phyloP scores from a whole-genome alignment of 2,113 vertebrate genomes.

The Phoxinus phoxinus region DNA sequence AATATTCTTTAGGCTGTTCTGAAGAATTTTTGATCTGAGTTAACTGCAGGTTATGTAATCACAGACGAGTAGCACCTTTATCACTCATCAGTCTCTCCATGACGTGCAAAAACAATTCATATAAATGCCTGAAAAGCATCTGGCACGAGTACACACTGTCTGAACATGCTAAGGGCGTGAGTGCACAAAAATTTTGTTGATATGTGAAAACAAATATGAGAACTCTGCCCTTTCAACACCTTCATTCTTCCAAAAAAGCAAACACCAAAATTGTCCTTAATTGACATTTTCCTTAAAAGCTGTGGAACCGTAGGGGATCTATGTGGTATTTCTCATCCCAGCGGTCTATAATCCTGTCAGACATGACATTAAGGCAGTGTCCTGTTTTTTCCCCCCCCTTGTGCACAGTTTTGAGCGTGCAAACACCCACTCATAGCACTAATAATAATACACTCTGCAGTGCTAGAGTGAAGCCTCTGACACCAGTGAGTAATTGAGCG shows the following conservation, averaged over 20 bases:
- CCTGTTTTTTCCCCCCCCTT: constrained; percentile 22
- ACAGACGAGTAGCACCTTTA: neutral
- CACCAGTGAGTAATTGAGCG: constrained; percentile 38
- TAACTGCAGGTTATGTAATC: constrained; percentile 25
- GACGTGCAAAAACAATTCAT: neutral
- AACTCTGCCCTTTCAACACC: neutral
- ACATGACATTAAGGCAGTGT: constrained; percentile 43
- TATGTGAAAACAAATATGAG: neutral
- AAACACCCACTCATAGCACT: constrained; percentile 52
- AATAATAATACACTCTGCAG: constrained; percentile 50
- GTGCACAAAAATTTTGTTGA: neutral
- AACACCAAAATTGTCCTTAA: neutral
- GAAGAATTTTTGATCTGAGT: neutral
- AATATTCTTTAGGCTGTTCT: too few species aligned
- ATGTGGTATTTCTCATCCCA: constrained; percentile 48
- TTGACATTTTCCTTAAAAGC: constrained; percentile 9
- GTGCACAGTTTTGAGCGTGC: constrained; percentile 43
- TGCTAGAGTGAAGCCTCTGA: constrained; percentile 46
- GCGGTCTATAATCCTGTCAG: constrained; percentile 47
- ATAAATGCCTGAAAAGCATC: neutral
- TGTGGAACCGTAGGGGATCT: neutral
- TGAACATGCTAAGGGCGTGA: neutral
- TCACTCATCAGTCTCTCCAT: neutral
- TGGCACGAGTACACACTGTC: neutral
- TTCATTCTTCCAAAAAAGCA: neutral